Evolutionary conservation across 1,140 invertebrate species (phyloP).

Genomic region (Cotesia typhae): DNA sequence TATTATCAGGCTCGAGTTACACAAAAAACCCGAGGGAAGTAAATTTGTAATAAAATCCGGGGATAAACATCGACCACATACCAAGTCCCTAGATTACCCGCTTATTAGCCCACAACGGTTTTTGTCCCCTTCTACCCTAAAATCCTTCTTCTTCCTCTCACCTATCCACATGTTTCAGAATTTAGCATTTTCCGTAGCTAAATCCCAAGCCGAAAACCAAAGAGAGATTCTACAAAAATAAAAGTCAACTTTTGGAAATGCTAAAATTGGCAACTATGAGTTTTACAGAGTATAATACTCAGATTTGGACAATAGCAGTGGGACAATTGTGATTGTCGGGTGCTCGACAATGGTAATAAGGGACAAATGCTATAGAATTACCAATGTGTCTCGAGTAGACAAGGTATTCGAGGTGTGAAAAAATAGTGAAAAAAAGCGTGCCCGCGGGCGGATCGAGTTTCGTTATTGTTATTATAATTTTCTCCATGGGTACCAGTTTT

Average conservation of each 20-base stretch:
- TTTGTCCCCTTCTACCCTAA: slow-evolving; percentile 19
- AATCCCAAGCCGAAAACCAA: too few species aligned
- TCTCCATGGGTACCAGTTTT: slow-evolving; percentile 62
- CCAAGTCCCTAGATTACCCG: slow-evolving; percentile 41
- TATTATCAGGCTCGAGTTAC: slow-evolving; percentile 10
- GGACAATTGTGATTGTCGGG: slow-evolving; percentile 20
- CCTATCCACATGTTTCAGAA: neutral
- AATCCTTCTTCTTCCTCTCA: neutral
- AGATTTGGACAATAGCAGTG: slow-evolving; percentile 4
- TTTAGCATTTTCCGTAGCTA: neutral
- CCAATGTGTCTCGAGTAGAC: slow-evolving; percentile 33
- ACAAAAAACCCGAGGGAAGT: slow-evolving; percentile 23
- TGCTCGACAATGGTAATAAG: slow-evolving; percentile 48
- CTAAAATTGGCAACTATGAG: neutral
- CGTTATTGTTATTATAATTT: slow-evolving; percentile 66
- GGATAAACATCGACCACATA: slow-evolving; percentile 19
- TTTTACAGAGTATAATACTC: slow-evolving; percentile 12
- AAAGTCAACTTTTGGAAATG: too few species aligned
- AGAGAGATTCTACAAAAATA: too few species aligned
- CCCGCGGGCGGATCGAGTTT: slow-evolving; percentile 64
- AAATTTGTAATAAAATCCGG: slow-evolving; percentile 19
- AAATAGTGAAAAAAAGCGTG: slow-evolving; percentile 51
- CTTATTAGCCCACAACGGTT: slow-evolving; percentile 43
- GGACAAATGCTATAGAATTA: slow-evolving; percentile 49
- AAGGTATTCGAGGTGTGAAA: slow-evolving; percentile 37